Evolutionary conservation across 2,797 vertebrate genomes (phyloP).

Genomic region (Anableps anableps): DNA sequence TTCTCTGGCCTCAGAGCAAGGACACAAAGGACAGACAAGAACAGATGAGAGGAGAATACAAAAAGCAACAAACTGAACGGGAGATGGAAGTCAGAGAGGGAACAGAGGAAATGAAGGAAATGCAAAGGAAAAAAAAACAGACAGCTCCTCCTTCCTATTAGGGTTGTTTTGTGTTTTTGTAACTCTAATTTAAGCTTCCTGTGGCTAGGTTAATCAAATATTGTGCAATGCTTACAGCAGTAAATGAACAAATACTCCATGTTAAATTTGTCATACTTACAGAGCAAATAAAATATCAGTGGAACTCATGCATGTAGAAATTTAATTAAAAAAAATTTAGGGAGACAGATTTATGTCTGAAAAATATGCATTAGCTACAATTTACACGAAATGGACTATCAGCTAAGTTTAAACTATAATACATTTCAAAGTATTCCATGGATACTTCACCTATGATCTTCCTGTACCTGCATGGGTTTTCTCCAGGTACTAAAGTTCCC

Average conservation of each 20-base stretch:
- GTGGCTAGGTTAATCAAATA: constrained; percentile 14
- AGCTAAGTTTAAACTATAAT: background rate
- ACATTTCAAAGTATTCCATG: background rate
- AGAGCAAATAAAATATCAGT: background rate
- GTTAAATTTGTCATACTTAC: background rate
- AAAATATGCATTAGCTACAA: background rate
- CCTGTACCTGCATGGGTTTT: background rate
- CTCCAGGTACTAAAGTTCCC: background rate
- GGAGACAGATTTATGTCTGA: background rate
- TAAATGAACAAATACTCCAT: constrained; percentile 6
- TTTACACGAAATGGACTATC: background rate
- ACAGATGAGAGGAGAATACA: constrained; percentile 31
- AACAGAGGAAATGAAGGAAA: constrained; percentile 13
- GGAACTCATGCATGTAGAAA: background rate
- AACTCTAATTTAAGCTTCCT: background rate
- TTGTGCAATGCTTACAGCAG: constrained; percentile 1
- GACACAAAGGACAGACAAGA: constrained; percentile 56
- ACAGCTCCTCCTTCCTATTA: background rate
- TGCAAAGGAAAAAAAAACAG: background rate
- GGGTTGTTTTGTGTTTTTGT: background rate
- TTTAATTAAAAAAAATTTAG: background rate
- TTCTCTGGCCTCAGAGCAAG: constrained; percentile 64
- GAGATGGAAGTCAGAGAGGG: constrained; percentile 13
- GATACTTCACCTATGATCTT: background rate
- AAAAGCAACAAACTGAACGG: constrained; percentile 39